Evolutionary conservation across 2,113 vertebrate species (phyloP).

Genomic region (Sturnira hondurensis): DNA sequence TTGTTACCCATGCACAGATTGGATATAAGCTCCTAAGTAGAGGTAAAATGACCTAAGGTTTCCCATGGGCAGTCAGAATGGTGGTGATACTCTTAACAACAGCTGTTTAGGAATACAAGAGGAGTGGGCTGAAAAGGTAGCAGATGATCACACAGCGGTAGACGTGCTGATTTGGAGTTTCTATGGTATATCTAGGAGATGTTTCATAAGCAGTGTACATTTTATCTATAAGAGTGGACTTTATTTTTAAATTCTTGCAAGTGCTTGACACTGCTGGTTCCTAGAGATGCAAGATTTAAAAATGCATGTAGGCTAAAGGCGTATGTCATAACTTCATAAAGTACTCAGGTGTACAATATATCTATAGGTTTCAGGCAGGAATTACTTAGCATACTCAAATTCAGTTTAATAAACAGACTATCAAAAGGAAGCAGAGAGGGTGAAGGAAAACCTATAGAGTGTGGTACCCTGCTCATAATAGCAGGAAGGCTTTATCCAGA

Average conservation of each 20-base stretch:
- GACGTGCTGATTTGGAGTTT: neutral
- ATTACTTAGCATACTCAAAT: neutral
- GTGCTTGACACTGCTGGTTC: neutral
- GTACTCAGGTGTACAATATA: neutral
- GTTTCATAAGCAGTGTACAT: neutral
- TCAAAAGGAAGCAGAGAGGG: neutral
- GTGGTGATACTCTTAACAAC: neutral
- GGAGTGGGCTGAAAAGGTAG: neutral
- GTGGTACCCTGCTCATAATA: neutral
- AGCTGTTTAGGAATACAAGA: neutral
- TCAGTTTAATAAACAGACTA: constrained; percentile 17
- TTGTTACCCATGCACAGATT: neutral
- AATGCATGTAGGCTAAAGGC: neutral
- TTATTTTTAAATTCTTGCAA: neutral
- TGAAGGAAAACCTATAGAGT: constrained; percentile 10
- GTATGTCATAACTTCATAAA: neutral
- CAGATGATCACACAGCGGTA: neutral
- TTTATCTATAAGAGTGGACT: neutral
- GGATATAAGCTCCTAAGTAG: neutral
- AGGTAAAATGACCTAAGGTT: neutral
- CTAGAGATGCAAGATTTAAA: neutral
- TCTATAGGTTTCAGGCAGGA: neutral
- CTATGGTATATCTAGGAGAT: neutral
- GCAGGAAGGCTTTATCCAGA: neutral
- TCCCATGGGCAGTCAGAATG: neutral